Evolutionary conservation across 2,113 vertebrate genomes (phyloP), one percentile per base, ranked within the genome.

Genomic region (Spilogale gracilis): DNA sequence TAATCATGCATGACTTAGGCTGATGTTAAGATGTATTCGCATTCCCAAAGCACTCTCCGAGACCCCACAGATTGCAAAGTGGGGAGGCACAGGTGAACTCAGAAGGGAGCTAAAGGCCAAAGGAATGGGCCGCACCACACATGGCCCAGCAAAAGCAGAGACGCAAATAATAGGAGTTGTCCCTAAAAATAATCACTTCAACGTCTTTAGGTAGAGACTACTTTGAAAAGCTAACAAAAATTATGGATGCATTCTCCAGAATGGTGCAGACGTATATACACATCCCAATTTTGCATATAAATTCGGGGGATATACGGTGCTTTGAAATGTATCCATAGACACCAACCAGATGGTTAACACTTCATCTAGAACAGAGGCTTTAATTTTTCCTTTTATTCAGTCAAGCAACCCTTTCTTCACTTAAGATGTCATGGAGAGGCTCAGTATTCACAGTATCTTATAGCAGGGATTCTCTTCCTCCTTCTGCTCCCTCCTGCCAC

Each of bases 11-110:
- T 17, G 91, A 67, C 67, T 43, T 1, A 20, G 69, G 30, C 84
- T 88, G 43, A 48, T 30, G 52, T 20, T 13, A 23, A 91, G 93
- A 13, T 6, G 52, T 60, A 25, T 1, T 30, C 21, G 0, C 45
- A 1, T 21, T 89, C 92, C 79, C 32, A 18, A 50, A 63, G 83
- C 83, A 71, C 13, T 25, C 61, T n/a, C 80, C 7, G 6, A 3
- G 21, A 27, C 8, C 10, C 38, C 6, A 5, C 9, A 0, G 0
- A 1, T 3, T 0, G 67, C 76, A 45, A 21, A 65, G 60, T 7
- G 12, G 4, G 3, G 18, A 58, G 81, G 12, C 30, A 7, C 6
- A n/a, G 10, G 12, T 14, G 61, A 58, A 38, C 21, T 30, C 63
- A 16, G 74, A 81, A 32, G 50, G 43, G 32, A 13, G 23, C 5